Base-by-base conservation (phyloP, 2,888 invertebrate genomes). In the Salpingus planirostris region DNA sequence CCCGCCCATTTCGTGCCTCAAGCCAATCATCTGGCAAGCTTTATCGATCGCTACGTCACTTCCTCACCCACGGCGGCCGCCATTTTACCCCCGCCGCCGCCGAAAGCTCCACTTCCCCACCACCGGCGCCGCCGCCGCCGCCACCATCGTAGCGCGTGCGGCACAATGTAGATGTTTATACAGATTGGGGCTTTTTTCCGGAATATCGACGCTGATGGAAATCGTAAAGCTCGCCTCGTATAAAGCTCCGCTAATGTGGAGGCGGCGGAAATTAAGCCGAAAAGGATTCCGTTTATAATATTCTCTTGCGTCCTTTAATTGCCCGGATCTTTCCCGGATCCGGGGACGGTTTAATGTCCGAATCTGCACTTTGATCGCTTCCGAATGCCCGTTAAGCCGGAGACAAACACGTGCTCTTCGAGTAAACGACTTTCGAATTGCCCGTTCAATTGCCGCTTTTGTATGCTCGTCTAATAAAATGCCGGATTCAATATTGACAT, bases 31-130 rank as follows among this genome's bases (percentile, higher is more conserved):
- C 52, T 52, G 44, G 49, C 50, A 53, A 45, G 58, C 54, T 52
- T 50, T 65, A 65, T 65, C 64, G 65, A 65, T 65, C 64, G 57
- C 52, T 52, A 58, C 61, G 61, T 62, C 62, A 60, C 59, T 59
- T 58, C 55, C 55, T 56, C 52, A 53, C 57, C 57, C 57, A 57
- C 57, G 41, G 44, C 46, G 46, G 60, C 52, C 60, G 61, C 62
- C 62, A 62, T 62, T 60, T 59, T 61, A 56, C 54, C 54, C 57
- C 57, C 54, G 46, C 59, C 49, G 40, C 36, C 23, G 29, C 4
- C 22, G 25, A 33, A 37, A 37, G 34, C 44, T 38, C 39, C 31
- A 33, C 36, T 27, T 25, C 44, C 43, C 48, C 43, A 38, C 43
- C 43, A 28, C 37, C 31, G 32, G 37, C 10, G 18, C 18, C 18